A percentile compares a stretch with the other conserved stretches of the same genome.
phyloP scores from a whole-genome alignment of 1,140 invertebrate genomes.

The Wasmannia auropunctata region DNA sequence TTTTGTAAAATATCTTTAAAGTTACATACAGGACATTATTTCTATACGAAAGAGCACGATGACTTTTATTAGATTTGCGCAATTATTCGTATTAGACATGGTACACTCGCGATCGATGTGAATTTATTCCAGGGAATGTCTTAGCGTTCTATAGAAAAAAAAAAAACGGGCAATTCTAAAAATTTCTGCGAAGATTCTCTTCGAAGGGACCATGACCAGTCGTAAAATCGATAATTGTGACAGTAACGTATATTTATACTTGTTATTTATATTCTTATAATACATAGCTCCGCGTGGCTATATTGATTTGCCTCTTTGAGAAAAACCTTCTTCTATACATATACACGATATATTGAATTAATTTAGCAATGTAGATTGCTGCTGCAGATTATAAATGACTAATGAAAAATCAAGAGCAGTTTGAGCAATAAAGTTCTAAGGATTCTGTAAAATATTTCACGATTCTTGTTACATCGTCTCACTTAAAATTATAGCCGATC shows the following conservation, averaged over 20 bases:
- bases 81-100: slow-evolving; percentile 9
- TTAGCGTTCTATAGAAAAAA: too few species aligned
- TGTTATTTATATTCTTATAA: background rate
- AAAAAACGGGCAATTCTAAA: background rate
- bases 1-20: background rate
- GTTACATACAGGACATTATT: background rate
- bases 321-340: background rate
- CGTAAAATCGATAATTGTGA: background rate
- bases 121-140: background rate
- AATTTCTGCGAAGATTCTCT: background rate
- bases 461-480: background rate
- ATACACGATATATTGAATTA: background rate
- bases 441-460: too few species aligned
- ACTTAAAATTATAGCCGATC: background rate
- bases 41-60: background rate
- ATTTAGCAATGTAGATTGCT: background rate
- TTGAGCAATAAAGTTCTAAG: background rate
- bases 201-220: background rate
- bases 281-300: background rate
- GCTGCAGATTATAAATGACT: background rate
- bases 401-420: background rate
- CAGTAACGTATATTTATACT: background rate
- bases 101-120: background rate
- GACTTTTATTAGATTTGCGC: slow-evolving; percentile 2
- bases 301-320: background rate